phyloP scores from a whole-genome alignment of 2,113 vertebrate species.

The Nannobrachium achirus region DNA sequence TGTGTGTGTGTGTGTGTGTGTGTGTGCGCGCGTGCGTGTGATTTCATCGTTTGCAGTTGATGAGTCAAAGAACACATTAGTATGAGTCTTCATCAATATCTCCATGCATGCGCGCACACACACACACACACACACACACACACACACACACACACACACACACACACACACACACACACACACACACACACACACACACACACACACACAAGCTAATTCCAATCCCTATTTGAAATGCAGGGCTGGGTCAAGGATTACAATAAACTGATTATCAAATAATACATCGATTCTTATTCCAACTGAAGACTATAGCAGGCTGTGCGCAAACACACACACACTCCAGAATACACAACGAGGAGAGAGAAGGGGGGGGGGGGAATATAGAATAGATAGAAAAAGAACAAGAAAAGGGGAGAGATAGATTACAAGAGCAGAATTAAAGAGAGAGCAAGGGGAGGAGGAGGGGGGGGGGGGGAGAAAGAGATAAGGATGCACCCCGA shows the following conservation, averaged over 20 bases:
- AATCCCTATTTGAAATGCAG: slow-evolving; percentile 84
- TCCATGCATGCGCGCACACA: too few relatives aligned
- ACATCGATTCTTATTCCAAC: slow-evolving; percentile 80
- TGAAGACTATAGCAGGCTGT: slow-evolving; percentile 17
- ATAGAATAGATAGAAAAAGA: too few relatives aligned
- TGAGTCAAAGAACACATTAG: too few relatives aligned
- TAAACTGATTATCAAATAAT: slow-evolving; percentile 84
- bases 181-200: slow-evolving; percentile 11
- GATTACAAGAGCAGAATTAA: slow-evolving; percentile 13
- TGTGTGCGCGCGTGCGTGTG: neutral
- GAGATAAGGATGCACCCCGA: neutral
- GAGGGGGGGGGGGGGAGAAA: neutral
- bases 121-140: neutral
- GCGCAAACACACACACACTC: slow-evolving; percentile 14
- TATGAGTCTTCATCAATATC: too few relatives aligned
- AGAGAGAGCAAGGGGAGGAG: slow-evolving; percentile 23
- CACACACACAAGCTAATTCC: slow-evolving; percentile 68
- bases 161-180: slow-evolving; percentile 9
- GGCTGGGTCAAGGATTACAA: slow-evolving; percentile 85
- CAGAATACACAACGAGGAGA: slow-evolving; percentile 66
- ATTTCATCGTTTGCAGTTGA: neutral
- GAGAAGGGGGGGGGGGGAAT: too few relatives aligned
- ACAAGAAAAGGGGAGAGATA: slow-evolving; percentile 9
- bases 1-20: neutral
- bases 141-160: slow-evolving; percentile 16